A percentile compares a stretch with the other conserved stretches of the same genome.
These are phyloP conservation scores for Lingula anatina DNA, from an alignment of 2,888 invertebrate genomes.

Conservation along the genomic window DNA sequence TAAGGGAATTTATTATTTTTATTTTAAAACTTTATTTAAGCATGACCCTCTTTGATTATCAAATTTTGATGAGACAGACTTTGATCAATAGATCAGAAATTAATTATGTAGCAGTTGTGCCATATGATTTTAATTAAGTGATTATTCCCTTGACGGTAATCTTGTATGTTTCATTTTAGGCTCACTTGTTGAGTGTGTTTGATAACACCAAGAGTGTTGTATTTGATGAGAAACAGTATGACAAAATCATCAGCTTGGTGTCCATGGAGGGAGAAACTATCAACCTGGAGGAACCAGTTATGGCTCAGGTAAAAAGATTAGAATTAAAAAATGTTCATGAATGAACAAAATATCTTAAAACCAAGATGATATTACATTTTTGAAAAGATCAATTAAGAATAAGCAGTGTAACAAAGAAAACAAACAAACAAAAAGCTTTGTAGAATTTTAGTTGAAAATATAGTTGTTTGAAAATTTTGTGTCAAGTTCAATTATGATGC, in stretches of 20 bases:
- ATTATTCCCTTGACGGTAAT: constrained; percentile 1
- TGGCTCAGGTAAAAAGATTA: constrained; percentile 50
- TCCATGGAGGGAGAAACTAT: constrained; percentile 86
- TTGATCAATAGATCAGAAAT: neutral
- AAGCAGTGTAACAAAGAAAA: no score
- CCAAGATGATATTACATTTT: no score
- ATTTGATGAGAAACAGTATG: constrained; percentile 94
- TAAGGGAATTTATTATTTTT: constrained; percentile 10
- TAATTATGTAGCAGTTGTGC: neutral
- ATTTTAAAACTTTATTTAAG: no score
- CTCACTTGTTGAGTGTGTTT: constrained; percentile 90
- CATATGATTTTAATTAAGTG: neutral
- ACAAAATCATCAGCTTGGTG: constrained; percentile 87
- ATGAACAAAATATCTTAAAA: no score
- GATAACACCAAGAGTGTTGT: constrained; percentile 87
- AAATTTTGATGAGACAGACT: neutral
- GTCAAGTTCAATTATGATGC: no score
- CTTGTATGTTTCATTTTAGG: constrained; percentile 57
- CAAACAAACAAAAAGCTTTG: no score
- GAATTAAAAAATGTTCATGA: no score
- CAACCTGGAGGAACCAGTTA: constrained; percentile 77
- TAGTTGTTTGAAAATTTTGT: no score
- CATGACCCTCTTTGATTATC: neutral
- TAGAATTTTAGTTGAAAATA: no score
- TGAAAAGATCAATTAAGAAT: no score